phyloP scores from a whole-genome alignment of 2,797 vertebrate genomes.

The Moxostoma hubbsi region DNA sequence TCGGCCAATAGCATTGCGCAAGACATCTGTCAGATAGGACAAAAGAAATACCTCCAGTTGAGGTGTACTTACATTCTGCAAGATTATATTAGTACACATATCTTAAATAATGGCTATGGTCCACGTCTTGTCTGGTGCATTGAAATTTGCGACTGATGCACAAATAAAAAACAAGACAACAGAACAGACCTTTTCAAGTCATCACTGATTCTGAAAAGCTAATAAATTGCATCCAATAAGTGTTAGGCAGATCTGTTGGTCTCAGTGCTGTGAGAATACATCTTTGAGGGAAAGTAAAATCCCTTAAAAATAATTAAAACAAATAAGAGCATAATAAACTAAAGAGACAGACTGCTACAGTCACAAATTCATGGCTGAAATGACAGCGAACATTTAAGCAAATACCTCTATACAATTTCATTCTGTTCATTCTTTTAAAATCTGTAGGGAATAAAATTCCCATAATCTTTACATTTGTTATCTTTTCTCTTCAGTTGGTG shows the following conservation, averaged over 20 bases:
- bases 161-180: constrained; percentile 54
- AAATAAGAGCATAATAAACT: constrained; percentile 61
- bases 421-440: constrained; percentile 48
- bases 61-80: constrained; percentile 23
- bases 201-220: constrained; percentile 54
- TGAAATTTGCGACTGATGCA: constrained; percentile 63
- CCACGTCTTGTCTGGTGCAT: constrained; percentile 60
- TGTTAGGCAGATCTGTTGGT: constrained; percentile 80
- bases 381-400: constrained; percentile 70
- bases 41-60: background rate
- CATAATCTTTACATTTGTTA: background rate
- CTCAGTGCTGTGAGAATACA: constrained; percentile 79
- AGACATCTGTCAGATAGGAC: constrained; percentile 3
- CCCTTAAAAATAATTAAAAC: constrained; percentile 67
- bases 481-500: constrained; percentile 47
- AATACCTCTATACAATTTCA: constrained; percentile 61
- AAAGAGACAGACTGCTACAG: constrained; percentile 62
- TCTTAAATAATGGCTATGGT: constrained; percentile 80
- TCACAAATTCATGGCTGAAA: constrained; percentile 72
- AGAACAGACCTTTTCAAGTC: constrained; percentile 68
- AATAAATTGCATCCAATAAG: constrained; percentile 65
- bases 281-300: constrained; percentile 51
- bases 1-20: background rate
- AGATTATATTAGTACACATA: constrained; percentile 43
- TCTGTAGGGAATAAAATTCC: constrained; percentile 51